These are phyloP conservation scores for Erebia ligea DNA, from an alignment of 2,888 invertebrate genomes.

Conservation along the genomic window DNA sequence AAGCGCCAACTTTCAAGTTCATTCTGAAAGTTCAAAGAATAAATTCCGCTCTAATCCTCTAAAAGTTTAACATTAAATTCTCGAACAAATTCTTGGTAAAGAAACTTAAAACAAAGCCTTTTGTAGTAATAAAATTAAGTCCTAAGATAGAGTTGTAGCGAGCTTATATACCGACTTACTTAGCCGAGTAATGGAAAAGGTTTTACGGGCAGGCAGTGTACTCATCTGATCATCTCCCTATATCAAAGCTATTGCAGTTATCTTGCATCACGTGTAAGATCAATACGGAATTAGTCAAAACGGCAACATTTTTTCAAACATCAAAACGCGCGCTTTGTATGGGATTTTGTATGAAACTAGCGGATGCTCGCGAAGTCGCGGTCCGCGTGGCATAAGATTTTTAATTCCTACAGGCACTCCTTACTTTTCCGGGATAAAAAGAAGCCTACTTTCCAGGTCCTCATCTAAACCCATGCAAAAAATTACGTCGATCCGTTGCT, in stretches of 20 bases:
- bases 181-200: constrained; percentile 35
- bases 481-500: too few species aligned
- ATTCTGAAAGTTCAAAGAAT: constrained; percentile 29
- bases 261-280: constrained; percentile 16
- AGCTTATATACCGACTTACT: constrained; percentile 32
- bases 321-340: too few species aligned
- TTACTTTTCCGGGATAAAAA: too few species aligned
- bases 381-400: too few species aligned
- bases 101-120: constrained; percentile 38
- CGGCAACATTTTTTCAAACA: too few species aligned
- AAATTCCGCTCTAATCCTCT: constrained; percentile 31
- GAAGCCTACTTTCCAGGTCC: too few species aligned
- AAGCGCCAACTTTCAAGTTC: constrained; percentile 31
- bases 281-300: background rate
- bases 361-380: too few species aligned
- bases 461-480: too few species aligned
- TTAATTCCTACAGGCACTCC: too few species aligned
- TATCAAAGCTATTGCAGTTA: constrained; percentile 11
- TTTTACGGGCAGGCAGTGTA: constrained; percentile 43
- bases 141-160: constrained; percentile 36
- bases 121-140: constrained; percentile 37
- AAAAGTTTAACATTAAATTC: constrained; percentile 38
- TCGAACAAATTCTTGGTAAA: constrained; percentile 34
- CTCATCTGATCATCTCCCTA: constrained; percentile 51
- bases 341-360: too few species aligned